These are phyloP conservation scores for Isaurus tuberculatus DNA, from an alignment of 92 coral and sea anemone genomes.

Conservation along the genomic window DNA sequence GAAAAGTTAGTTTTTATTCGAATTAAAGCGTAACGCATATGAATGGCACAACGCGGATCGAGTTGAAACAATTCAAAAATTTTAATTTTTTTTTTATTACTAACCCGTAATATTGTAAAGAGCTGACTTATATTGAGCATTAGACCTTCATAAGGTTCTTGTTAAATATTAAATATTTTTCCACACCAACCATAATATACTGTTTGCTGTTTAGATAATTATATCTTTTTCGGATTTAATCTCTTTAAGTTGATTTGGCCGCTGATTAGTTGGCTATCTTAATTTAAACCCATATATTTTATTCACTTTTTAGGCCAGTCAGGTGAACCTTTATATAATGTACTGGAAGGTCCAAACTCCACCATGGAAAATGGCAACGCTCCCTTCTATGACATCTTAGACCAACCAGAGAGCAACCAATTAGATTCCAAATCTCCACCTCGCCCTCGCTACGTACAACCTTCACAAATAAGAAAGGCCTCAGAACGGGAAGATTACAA, in stretches of 20 bases:
- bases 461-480: background rate
- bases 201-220: too few relatives aligned
- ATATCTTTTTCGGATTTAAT: background rate
- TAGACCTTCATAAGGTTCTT: too few relatives aligned
- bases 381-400: constrained; percentile 19
- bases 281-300: background rate
- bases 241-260: too few relatives aligned
- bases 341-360: constrained; percentile 26
- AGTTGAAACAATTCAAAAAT: too few relatives aligned
- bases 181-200: too few relatives aligned
- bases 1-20: background rate
- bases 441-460: constrained; percentile 27
- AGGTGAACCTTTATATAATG: constrained; percentile 17
- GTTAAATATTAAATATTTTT: too few relatives aligned
- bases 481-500: background rate
- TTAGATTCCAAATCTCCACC: background rate
- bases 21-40: background rate
- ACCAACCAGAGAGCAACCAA: background rate
- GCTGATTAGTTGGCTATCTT: background rate
- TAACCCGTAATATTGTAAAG: too few relatives aligned
- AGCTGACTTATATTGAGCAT: too few relatives aligned
- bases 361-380: background rate
- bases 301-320: constrained; percentile 1
- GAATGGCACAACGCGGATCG: too few relatives aligned
- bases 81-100: too few relatives aligned